Evolutionary conservation across 2,797 vertebrate genomes (phyloP), one percentile per base, ranked within the genome.

Genomic region (Pyrocephalus nanus): DNA sequence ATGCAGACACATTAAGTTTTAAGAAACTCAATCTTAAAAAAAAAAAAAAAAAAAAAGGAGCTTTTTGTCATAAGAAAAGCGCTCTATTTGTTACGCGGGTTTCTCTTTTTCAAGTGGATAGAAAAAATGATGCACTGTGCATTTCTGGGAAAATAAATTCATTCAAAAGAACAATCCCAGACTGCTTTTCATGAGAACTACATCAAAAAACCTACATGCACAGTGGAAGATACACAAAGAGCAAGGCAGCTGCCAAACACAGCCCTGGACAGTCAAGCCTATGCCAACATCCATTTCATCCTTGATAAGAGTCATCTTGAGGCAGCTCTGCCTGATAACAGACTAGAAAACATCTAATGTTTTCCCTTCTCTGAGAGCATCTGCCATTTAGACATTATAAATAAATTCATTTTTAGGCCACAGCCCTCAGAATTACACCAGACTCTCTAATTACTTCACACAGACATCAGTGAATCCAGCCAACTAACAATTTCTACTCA

Each of bases 351-450:
- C 58, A 88, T 18, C 43, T 40, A 58, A 15, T 42, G 40, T 64
- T 38, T 80, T 51, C 43, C 53, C 53, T 47, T 83, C 81, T 80
- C 27, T 65, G 54, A 77, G 26, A 90, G 48, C 4, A 12, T 42
- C 77, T 67, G 60, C 26, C 55, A 84, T 36, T 90, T 18, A 91
- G 38, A 62, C 60, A 69, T 42, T 38, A 55, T 36, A 78, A 91
- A 91, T n/a, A 78, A 96, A 90, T 53, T 70, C 29, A 86, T 42
- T 93, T 90, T 94, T 69, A 86, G 75, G 82, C 51, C 11, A 30
- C 70, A 84, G 73, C 66, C 58, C 83, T 76, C 73, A n/a, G 38
- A 93, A 79, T 81, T 47, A 92, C 67, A 87, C 45, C 64, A 67
- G 40, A 23, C 71, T 90, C 85, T 91, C 29, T 88, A 94, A 95